Evolutionary conservation across 30 jellyfish, hydroid and myxozoan species (phyloP), one percentile per base, ranked within the genome.

Genomic region (Calvadosia cruxmelitensis): DNA sequence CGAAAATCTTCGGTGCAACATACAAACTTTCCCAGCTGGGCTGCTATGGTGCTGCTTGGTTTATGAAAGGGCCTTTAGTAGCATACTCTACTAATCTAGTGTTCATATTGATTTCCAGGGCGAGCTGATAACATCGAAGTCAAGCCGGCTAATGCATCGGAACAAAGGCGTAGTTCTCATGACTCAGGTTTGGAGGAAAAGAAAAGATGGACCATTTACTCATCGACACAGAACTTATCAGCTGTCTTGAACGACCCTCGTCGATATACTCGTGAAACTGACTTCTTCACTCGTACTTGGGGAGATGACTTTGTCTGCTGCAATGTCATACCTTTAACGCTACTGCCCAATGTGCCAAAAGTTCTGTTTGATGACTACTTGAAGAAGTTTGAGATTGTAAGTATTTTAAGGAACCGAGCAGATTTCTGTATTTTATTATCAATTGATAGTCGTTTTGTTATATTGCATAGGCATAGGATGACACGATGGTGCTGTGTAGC

Each of bases 201-300:
- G 25, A 89, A 89, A 66, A 71, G 83, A 32, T 89, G 98, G 98
- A 81, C 92, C 34, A 71, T 72, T 26, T 42, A 77, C 15, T 89
- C 98, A 2, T 89, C 93, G 29, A 42, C 57, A 42, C 98, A 89
- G 73, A 89, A 89, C 68, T 90, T 89, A 34, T 81, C 95, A 16
- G 90, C 94, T 67, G 98, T 82, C 3, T 61, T 79, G 61, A 89
- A 89, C 77, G 98, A 89, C 70, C 98, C 98, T 3, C 50, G 94
- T 42, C 74, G 93, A 53, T 79, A 75, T 66, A 85, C 93, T 1
- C 73, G 98, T 7, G 93, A 89, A 64, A 49, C 83, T 2, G 86
- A 81, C 29, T 72, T 89, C 63, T 89, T 89, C 81, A 89, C 95
- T 20, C 70, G 92, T 64, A 64, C 77, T 1, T 89, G 98, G 98